Percentiles rank a stretch among this genome's conserved stretches.
Conservation (phyloP, 2,113 vertebrate species). For the Crocuta crocuta region DNA sequence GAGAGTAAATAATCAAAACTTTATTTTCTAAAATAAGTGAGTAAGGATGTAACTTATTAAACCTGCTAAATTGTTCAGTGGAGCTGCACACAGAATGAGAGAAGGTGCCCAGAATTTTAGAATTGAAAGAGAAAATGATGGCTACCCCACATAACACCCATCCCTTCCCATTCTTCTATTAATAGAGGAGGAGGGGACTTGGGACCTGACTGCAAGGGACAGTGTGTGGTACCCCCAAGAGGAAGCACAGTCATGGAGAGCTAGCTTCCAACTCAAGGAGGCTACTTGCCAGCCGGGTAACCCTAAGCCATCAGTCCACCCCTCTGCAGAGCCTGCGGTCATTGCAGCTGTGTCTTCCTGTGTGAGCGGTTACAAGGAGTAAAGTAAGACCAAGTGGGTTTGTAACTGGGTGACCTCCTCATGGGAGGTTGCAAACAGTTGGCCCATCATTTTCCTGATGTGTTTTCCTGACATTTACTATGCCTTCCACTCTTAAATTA, state of each 20-base stretch:
- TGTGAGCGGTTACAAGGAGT: not conserved
- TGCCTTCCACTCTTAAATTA: not conserved
- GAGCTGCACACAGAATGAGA: slow-evolving; percentile 41
- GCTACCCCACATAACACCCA: not conserved
- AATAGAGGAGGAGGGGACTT: not conserved
- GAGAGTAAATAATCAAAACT: not conserved
- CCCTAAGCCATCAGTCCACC: not conserved
- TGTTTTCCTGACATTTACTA: not conserved
- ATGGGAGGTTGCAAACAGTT: not conserved
- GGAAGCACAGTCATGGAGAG: not conserved
- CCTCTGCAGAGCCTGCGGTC: not conserved
- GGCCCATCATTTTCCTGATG: not conserved
- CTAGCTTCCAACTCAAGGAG: not conserved
- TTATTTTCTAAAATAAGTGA: slow-evolving; percentile 50
- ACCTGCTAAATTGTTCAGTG: not conserved
- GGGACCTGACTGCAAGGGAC: not conserved
- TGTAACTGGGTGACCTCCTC: not conserved
- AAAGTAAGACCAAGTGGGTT: not conserved
- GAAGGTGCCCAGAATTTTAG: not conserved
- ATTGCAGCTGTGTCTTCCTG: not conserved
- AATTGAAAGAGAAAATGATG: not conserved
- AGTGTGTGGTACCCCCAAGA: too few relatives aligned
- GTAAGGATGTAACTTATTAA: not conserved
- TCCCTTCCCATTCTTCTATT: not conserved
- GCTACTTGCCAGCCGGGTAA: not conserved